These are phyloP conservation scores for Chrysolina americana DNA, from an alignment of 2,888 invertebrate species.

Conservation along the genomic window DNA sequence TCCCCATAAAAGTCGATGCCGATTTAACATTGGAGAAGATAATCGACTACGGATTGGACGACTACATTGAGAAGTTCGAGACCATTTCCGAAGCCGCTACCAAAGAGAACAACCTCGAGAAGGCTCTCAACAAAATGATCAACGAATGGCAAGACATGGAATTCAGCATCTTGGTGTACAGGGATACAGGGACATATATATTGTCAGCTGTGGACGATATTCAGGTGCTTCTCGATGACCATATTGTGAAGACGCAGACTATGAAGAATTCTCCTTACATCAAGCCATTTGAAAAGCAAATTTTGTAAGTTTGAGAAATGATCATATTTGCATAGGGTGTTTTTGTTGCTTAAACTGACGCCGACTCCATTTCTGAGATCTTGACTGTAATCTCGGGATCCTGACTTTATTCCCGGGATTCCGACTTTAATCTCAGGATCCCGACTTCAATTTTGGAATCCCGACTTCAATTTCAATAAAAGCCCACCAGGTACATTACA, in stretches of 20 bases:
- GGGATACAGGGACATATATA: conserved; percentile 92
- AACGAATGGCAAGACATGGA: conserved; percentile 89
- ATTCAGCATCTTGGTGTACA: conserved; percentile 82
- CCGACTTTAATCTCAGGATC: no score
- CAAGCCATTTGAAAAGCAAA: conserved; percentile 91
- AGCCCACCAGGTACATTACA: no score
- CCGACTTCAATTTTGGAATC: no score
- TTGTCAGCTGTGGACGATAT: conserved; percentile 94
- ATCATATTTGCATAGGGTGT: no score
- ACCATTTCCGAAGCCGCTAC: conserved; percentile 94
- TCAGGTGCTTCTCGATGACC: conserved; percentile 93
- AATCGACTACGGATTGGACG: conserved; percentile 90
- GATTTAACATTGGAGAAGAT: conserved; percentile 88
- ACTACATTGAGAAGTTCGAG: conserved; percentile 92
- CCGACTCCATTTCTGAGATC: no score
- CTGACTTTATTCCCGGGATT: no score
- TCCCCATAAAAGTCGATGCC: conserved; percentile 89
- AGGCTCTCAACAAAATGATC: conserved; percentile 90
- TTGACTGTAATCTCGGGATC: no score
- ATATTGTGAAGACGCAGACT: conserved; percentile 96
- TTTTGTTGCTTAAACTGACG: no score
- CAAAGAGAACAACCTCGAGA: conserved; percentile 94
- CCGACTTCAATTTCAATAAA: no score
- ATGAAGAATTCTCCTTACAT: conserved; percentile 98
- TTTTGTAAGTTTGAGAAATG: conserved; percentile 74